Base-by-base conservation (phyloP, 2,888 invertebrate species). In the Coleophora flavipennella region DNA sequence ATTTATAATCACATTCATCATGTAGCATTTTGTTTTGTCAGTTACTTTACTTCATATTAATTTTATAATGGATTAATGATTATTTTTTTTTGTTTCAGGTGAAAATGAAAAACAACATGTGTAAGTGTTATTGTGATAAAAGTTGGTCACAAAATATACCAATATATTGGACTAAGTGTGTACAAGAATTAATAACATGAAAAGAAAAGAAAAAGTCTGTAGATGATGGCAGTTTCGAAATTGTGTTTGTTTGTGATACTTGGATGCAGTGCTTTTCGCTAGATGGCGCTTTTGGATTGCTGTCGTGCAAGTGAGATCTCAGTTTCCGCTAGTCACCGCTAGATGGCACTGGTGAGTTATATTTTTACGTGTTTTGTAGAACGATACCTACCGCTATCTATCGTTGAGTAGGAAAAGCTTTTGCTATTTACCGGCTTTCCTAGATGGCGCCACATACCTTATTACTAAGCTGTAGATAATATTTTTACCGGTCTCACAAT, bases 211-310 rank as follows among this genome's bases (percentile, higher is more conserved):
- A 46, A 43, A 45, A 43, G 35, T 44, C 29, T 40, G 50, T 49
- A 49, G 45, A 43, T 44, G 42, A 49, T 48, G 46, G 41, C 29
- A 29, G 29, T 29, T 9, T 7, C 44, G 44, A 47, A 58, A 51
- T 51, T 55, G 67, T 73, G 67, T 59, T 59, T 59, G 14, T 55
- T 57, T 60, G 62, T 57, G 74, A 77, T 56, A 74, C 64, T 75
- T 80, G 83, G 83, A 84, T 84, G 83, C 83, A 83, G 84, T 83
- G 84, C 61, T 73, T 51, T 56, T 58, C 57, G 47, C 62, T 62
- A 80, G 80, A 76, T 79, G 75, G 73, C 77, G 73, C 59, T 73
- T 67, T 62, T 67, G 64, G 53, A 62, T 68, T 63, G 56, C 71
- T 64, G 73, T 58, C 66, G 52, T 40, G 45, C 57, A 72, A 70